Conservation (phyloP, 2,888 invertebrate genomes). For the Clitarchus hookeri region DNA sequence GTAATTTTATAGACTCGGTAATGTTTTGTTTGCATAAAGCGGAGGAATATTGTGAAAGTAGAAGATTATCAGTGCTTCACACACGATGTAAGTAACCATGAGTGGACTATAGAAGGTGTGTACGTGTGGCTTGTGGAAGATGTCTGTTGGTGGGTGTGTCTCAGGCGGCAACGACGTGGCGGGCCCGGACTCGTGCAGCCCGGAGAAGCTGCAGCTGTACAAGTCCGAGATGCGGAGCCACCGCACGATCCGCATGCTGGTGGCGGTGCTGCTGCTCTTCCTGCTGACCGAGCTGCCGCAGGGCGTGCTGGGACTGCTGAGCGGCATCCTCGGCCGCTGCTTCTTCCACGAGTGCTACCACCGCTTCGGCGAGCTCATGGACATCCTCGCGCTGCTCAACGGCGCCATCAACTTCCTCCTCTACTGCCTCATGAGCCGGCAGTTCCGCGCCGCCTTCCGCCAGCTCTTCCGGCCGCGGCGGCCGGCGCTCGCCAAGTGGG, state of each 20-base stretch:
- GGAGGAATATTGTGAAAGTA: no score
- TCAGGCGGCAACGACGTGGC: neutral
- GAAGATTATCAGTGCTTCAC: no score
- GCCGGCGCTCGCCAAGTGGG: conserved; percentile 61
- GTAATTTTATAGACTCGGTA: no score
- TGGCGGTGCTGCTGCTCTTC: conserved; percentile 85
- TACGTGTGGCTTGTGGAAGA: no score
- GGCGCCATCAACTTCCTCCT: conserved; percentile 61
- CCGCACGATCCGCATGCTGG: conserved; percentile 85
- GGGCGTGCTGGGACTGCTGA: conserved; percentile 68
- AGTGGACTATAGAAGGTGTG: no score
- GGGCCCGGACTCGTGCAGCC: neutral
- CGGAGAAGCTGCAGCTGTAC: conserved; percentile 29
- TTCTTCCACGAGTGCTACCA: conserved; percentile 54
- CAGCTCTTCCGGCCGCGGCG: conserved; percentile 37
- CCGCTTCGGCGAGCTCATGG: conserved; percentile 58
- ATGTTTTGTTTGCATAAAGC: no score
- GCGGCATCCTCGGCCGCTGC: conserved; percentile 63
- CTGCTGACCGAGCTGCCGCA: conserved; percentile 90
- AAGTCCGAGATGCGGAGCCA: conserved; percentile 41
- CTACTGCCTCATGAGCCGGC: conserved; percentile 61
- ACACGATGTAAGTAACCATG: no score
- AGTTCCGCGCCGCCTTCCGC: conserved; percentile 57
- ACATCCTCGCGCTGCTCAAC: conserved; percentile 59
- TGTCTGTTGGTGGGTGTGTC: no score